A percentile compares a stretch with the other conserved stretches of the same genome.
These are phyloP conservation scores for Holothuria scabra DNA, from an alignment of 53 echinoderm and acorn worm species.

Conservation along the genomic window DNA sequence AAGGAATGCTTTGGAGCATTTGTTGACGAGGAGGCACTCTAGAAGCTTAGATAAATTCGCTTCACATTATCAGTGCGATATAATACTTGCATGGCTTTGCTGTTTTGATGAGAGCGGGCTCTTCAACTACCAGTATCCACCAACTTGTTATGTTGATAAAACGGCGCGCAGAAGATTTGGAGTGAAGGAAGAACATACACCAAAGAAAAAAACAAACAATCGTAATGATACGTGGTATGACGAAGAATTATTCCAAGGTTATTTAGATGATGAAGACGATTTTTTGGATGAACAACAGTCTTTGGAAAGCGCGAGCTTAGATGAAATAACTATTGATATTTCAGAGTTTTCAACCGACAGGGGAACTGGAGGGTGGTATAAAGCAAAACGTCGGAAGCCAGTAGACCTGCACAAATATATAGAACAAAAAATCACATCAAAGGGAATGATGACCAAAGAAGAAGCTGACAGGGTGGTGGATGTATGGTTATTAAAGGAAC, in stretches of 20 bases:
- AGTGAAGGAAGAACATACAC: background rate
- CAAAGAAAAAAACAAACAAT: background rate
- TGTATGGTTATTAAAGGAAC: constrained; percentile 43
- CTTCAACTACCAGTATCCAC: too few species aligned
- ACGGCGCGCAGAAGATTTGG: background rate
- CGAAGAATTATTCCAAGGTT: constrained; percentile 3
- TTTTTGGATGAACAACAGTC: background rate
- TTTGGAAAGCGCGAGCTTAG: background rate
- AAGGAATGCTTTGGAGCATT: background rate
- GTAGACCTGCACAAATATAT: background rate
- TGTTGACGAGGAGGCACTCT: background rate
- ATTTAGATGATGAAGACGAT: constrained; percentile 49
- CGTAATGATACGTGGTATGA: background rate
- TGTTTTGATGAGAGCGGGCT: background rate
- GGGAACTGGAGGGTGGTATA: background rate
- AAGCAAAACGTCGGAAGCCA: background rate
- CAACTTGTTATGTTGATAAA: too few species aligned
- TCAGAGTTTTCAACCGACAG: background rate
- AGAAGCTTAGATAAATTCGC: background rate
- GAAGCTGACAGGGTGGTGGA: constrained; percentile 33
- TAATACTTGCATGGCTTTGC: constrained; percentile 3
- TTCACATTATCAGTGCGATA: background rate
- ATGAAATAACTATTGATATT: background rate
- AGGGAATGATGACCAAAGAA: constrained; percentile 20
- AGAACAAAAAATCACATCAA: background rate